Percentiles rank a stretch among this genome's conserved stretches.
These are phyloP conservation scores for Corvus cornix DNA, from an alignment of 2,113 vertebrate species.

Conservation along the genomic window DNA sequence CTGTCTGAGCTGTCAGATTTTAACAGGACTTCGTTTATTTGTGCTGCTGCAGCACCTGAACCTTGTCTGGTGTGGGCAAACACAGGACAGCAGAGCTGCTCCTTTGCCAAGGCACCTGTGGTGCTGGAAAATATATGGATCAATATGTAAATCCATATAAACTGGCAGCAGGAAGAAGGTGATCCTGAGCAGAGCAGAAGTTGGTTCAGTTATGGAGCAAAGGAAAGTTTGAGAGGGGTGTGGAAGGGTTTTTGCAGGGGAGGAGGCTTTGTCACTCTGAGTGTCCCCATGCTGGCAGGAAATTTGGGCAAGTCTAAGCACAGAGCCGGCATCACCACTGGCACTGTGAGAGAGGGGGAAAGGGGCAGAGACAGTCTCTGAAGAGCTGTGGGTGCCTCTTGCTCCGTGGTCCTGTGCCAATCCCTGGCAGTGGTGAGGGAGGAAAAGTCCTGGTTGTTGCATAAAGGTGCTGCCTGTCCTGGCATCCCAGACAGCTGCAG, in stretches of 20 bases:
- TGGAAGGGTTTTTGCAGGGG: background rate
- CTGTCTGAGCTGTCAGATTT: background rate
- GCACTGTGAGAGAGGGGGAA: background rate
- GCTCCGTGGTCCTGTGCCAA: background rate
- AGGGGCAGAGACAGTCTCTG: background rate
- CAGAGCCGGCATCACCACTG: background rate
- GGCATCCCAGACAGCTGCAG: background rate
- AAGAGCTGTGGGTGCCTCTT: fast-evolving
- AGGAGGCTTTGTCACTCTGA: background rate
- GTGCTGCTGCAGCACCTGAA: background rate
- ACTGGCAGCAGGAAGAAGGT: background rate
- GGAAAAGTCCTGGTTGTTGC: background rate
- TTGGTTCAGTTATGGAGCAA: fast-evolving
- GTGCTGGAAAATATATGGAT: fast-evolving
- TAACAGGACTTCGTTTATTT: background rate
- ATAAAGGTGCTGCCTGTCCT: background rate
- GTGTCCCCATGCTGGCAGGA: background rate
- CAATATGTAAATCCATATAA: fast-evolving
- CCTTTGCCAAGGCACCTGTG: background rate
- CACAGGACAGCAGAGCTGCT: background rate
- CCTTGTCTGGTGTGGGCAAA: background rate
- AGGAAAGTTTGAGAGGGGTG: fast-evolving
- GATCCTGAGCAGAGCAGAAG: background rate
- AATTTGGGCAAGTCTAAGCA: background rate
- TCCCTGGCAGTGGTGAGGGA: background rate